Evolutionary conservation across 2,113 vertebrate genomes (phyloP).

Genomic region (Corydoras sp.): DNA sequence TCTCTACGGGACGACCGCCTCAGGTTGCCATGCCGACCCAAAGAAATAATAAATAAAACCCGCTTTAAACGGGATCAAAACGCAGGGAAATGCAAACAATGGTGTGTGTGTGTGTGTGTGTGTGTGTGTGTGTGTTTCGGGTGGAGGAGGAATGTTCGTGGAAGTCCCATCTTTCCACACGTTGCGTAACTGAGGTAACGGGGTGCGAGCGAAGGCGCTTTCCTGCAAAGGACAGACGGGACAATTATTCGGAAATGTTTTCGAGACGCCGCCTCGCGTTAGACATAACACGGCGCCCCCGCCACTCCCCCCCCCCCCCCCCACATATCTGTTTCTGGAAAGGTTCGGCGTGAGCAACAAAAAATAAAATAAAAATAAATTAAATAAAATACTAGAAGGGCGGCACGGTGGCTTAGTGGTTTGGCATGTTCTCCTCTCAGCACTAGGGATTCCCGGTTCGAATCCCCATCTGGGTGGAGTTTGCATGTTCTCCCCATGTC

Average conservation of each 20-base stretch:
- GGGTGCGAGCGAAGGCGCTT: background rate
- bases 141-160: constrained; percentile 34
- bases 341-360: too few species aligned
- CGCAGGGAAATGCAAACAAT: constrained; percentile 37
- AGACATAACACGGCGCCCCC: constrained; percentile 32
- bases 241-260: constrained; percentile 3
- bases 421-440: too few species aligned
- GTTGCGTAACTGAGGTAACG: constrained; percentile 31
- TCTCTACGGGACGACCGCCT: too few species aligned
- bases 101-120: too few species aligned
- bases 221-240: constrained; percentile 17
- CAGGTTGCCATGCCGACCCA: too few species aligned
- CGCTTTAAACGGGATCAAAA: constrained; percentile 23
- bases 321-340: background rate
- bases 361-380: too few species aligned
- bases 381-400: too few species aligned
- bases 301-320: background rate
- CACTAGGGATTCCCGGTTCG: too few species aligned
- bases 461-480: too few species aligned
- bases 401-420: too few species aligned
- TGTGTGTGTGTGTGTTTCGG: constrained; percentile 3
- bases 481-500: too few species aligned
- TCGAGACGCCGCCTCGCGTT: constrained; percentile 17
- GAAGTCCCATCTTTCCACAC: constrained; percentile 4
- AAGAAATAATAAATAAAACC: too few species aligned